Evolutionary conservation across 64 coral and sea anemone genomes (phyloP).

Genomic region (Montipora capricornis): DNA sequence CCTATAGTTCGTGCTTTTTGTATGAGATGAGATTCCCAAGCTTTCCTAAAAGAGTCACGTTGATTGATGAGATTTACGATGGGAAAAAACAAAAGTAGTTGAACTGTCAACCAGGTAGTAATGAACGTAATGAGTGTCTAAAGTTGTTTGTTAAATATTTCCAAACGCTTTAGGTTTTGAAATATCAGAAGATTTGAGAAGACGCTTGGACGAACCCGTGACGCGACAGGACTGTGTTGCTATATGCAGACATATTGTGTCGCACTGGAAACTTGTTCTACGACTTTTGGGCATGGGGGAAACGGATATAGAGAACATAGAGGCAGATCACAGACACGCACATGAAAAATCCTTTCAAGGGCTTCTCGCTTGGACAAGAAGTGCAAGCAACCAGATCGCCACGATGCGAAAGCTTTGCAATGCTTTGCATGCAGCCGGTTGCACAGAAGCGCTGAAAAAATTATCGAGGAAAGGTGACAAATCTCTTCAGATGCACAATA

Average conservation of each 20-base stretch:
- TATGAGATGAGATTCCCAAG: no score
- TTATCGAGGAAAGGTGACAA: neutral
- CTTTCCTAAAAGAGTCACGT: no score
- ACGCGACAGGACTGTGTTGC: neutral
- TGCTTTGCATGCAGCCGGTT: no score
- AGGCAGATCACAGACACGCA: neutral
- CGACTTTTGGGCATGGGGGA: conserved; percentile 6
- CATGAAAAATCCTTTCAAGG: conserved; percentile 31
- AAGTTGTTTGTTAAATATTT: neutral
- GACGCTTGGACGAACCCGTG: neutral
- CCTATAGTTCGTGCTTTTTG: no score
- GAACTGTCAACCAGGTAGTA: no score
- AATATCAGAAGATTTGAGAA: neutral
- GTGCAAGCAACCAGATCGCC: neutral
- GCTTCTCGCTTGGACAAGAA: neutral
- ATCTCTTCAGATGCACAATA: no score
- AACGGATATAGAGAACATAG: neutral
- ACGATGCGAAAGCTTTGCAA: neutral
- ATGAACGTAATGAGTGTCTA: no score
- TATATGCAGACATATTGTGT: neutral
- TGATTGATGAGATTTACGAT: no score
- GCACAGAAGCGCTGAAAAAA: no score
- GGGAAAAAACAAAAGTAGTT: no score
- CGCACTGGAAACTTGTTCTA: neutral
- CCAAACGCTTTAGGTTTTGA: neutral